Evolutionary conservation across 2,113 vertebrate species (phyloP).

Genomic region (Saccopteryx bilineata): DNA sequence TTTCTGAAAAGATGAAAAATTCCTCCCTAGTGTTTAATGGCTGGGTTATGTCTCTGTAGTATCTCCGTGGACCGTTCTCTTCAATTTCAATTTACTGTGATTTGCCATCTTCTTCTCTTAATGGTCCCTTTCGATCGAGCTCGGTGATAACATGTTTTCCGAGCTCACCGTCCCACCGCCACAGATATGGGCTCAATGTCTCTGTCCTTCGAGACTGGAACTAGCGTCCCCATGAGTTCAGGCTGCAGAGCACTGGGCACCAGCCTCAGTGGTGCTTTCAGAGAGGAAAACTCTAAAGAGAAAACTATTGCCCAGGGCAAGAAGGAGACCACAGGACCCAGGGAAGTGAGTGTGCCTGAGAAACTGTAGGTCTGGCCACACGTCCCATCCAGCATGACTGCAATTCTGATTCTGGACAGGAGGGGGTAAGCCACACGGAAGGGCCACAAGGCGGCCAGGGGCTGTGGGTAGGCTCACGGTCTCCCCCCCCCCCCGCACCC

Average conservation of each 20-base stretch:
- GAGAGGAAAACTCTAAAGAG: neutral
- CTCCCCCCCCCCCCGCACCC: too few relatives aligned
- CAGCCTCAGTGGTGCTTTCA: neutral
- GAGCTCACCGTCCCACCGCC: accelerated
- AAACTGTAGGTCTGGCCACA: neutral
- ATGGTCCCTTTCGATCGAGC: neutral
- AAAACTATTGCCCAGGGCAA: neutral
- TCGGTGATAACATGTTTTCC: neutral
- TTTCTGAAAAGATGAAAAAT: neutral
- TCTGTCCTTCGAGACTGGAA: neutral
- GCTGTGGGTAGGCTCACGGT: neutral
- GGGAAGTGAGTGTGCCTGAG: neutral
- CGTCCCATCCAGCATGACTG: neutral
- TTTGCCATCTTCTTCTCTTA: neutral
- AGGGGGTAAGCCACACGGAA: too few relatives aligned
- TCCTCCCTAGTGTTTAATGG: neutral
- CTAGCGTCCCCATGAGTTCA: neutral
- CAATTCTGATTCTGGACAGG: neutral
- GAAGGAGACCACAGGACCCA: neutral
- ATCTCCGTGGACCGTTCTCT: neutral
- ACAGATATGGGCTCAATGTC: neutral
- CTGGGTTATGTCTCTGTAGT: neutral
- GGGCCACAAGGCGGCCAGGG: accelerated
- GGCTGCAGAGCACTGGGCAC: neutral
- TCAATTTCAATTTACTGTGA: neutral